Percentiles rank a stretch among this genome's conserved stretches.
Evolutionary conservation across 23 tunicate species (phyloP).

Genomic region (Aplidium turbinatum): DNA sequence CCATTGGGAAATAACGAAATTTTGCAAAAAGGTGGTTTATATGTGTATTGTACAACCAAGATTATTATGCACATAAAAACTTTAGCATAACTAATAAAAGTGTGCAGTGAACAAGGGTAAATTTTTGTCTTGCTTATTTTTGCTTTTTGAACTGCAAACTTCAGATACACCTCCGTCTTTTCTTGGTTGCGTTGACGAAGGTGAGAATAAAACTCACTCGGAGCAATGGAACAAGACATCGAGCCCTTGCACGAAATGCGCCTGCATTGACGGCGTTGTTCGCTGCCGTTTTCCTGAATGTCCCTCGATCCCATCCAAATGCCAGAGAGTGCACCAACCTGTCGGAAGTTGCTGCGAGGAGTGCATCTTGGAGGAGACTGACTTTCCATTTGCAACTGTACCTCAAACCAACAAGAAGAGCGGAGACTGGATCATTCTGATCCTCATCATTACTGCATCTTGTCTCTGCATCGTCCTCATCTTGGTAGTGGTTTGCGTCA

Average conservation of each 20-base stretch:
- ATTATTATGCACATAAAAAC: not conserved
- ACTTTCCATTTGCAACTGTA: not conserved
- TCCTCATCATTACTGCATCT: not conserved
- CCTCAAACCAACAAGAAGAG: not conserved
- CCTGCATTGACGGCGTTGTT: slow-evolving; percentile 43
- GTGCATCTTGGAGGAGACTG: slow-evolving; percentile 4
- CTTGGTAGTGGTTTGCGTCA: no score
- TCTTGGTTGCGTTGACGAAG: not conserved
- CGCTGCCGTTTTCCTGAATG: slow-evolving; percentile 23
- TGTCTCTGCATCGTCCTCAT: not conserved
- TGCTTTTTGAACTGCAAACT: no score
- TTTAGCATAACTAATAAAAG: not conserved
- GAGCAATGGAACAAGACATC: slow-evolving; percentile 40
- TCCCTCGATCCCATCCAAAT: slow-evolving; percentile 12
- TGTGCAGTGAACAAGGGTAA: not conserved
- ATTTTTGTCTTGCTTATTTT: not conserved
- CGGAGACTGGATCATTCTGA: not conserved
- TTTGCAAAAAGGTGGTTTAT: no score
- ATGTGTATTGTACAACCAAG: not conserved
- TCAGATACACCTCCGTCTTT: no score
- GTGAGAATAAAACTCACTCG: slow-evolving; percentile 6
- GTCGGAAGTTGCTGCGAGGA: slow-evolving; percentile 48
- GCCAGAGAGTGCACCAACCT: not conserved
- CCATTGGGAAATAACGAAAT: no score
- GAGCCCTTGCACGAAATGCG: slow-evolving; percentile 25